Evolutionary conservation across 2,113 vertebrate genomes (phyloP), one percentile per base, ranked within the genome.

Genomic region (Pituophis catenifer): DNA sequence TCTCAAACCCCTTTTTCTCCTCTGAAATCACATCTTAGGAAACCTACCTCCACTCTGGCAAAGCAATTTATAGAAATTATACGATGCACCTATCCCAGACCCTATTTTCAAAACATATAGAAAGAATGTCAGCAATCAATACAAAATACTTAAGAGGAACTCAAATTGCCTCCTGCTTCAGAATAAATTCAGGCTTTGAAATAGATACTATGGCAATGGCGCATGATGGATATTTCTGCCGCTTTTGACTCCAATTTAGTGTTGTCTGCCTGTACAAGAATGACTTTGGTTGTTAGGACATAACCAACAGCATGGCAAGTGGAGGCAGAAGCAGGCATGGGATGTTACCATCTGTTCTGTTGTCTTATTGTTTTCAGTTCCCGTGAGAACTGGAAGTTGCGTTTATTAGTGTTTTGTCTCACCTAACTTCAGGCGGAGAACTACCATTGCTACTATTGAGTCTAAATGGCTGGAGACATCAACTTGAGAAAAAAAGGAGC

Each of bases 111-210:
- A 94, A 95, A 65, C 55, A 52, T 1, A 0, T 59, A 52, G 92
- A 93, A 93, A 93, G 90, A 93, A 70, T 94, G 93, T 33, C 58
- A 52, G 93, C 88, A 50, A 89, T 2, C 62, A 90, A 58, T 38
- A 92, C 52, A 89, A 95, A 95, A 90, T 94, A 57, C 89, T 86
- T 90, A 70, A 93, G 91, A 91, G 13, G 90, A 91, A 87, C 93
- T 92, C 90, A 96, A 94, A 96, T 95, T 95, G 44, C 89, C 55
- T 95, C 87, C 93, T 96, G 94, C 92, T 58, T 24, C 17, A 70
- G 93, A 94, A 59, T 88, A 95, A 95, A 96, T 95, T 86, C 95
- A 94, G 89, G 59, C 57, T 89, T n/a, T 91, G 92, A 95, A 65
- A 48, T 54, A 50, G 1, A 1, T 92, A 8, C 62, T 94, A 33